phyloP scores from a whole-genome alignment of 2,113 vertebrate species.

The Crocuta crocuta region DNA sequence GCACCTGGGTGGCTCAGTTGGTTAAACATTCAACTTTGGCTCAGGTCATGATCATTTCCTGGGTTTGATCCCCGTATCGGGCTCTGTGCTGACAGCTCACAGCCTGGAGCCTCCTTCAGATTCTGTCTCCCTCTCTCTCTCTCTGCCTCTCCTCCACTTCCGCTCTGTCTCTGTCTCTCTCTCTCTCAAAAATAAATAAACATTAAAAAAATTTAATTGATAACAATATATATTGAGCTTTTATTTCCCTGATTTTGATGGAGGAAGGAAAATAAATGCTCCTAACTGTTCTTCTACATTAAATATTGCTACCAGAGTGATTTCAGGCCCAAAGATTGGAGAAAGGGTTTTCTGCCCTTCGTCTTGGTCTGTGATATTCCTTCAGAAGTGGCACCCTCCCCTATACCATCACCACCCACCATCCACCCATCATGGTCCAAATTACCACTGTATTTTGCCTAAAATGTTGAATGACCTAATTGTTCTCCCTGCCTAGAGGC shows the following conservation, averaged over 20 bases:
- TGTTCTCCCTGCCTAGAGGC: neutral
- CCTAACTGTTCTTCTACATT: neutral
- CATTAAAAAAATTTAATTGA: neutral
- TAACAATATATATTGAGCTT: neutral
- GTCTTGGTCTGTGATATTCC: neutral
- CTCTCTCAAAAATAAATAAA: too few relatives aligned
- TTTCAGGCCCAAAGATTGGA: neutral
- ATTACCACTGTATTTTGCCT: neutral
- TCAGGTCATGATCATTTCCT: too few relatives aligned
- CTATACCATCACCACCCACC: neutral
- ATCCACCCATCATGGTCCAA: neutral
- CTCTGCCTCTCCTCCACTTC: too few relatives aligned
- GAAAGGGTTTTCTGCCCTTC: neutral
- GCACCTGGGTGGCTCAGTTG: too few relatives aligned
- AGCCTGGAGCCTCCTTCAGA: too few relatives aligned
- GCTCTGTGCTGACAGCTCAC: too few relatives aligned
- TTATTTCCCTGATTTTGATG: neutral
- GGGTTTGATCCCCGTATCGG: too few relatives aligned
- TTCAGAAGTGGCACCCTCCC: neutral
- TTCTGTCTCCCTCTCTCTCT: too few relatives aligned
- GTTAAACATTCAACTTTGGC: too few relatives aligned
- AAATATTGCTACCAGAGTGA: neutral
- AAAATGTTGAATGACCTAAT: neutral
- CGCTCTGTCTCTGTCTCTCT: too few relatives aligned
- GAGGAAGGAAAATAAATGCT: neutral